Percentiles rank a stretch among this genome's conserved stretches.
Conservation (phyloP, 1,140 invertebrate genomes). For the Reticulitermes speratus region DNA sequence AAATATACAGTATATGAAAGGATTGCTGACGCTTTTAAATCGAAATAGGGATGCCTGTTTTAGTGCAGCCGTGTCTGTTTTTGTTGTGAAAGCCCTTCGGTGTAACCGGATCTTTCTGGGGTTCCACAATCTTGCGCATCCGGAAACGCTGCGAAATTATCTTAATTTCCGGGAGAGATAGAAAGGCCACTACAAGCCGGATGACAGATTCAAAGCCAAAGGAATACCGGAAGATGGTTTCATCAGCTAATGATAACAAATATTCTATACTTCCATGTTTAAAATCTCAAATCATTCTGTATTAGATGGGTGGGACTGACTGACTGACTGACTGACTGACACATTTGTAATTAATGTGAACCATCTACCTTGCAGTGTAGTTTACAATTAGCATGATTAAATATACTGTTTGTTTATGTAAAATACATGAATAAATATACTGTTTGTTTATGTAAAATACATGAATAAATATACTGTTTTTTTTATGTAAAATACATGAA, state of each 20-base stretch:
- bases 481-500: too few species aligned
- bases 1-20: not conserved
- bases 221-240: not conserved
- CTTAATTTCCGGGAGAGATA: not conserved
- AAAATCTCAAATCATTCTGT: not conserved
- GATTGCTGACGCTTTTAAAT: not conserved
- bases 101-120: not conserved
- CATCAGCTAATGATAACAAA: slow-evolving; percentile 6
- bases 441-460: too few species aligned
- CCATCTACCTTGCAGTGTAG: too few species aligned
- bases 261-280: not conserved
- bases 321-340: not conserved
- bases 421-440: too few species aligned
- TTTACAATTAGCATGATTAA: too few species aligned
- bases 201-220: not conserved
- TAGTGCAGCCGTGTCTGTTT: not conserved
- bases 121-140: not conserved
- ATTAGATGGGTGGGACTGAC: not conserved
- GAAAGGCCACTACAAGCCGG: not conserved
- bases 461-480: too few species aligned
- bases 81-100: not conserved
- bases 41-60: not conserved
- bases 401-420: too few species aligned
- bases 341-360: not conserved
- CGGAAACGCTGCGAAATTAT: not conserved